A percentile compares a stretch with the other conserved stretches of the same genome.
These are phyloP conservation scores for Cyphomyrus plagiostoma DNA, from an alignment of 2,113 vertebrate species.

Conservation along the genomic window DNA sequence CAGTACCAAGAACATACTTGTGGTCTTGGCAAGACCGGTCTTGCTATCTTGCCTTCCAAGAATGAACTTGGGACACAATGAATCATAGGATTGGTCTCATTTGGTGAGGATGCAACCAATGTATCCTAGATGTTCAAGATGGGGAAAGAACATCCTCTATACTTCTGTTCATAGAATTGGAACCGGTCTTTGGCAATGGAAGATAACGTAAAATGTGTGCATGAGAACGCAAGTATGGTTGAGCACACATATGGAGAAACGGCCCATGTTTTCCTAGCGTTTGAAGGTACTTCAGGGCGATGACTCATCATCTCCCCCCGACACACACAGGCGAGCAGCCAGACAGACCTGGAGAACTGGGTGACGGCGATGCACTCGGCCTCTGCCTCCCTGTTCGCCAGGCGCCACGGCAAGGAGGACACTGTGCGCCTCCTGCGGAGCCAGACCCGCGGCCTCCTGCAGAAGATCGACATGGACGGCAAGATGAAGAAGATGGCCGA, in stretches of 20 bases:
- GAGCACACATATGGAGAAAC: neutral
- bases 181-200: neutral
- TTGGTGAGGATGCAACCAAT: neutral
- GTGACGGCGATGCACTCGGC: constrained; percentile 93
- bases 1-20: neutral
- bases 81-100: neutral
- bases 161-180: neutral
- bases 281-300: neutral
- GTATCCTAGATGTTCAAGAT: neutral
- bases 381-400: constrained; percentile 86
- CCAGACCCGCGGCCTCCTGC: constrained; percentile 79
- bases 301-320: neutral
- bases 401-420: constrained; percentile 90
- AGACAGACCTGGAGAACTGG: constrained; percentile 96
- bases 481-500: constrained; percentile 99
- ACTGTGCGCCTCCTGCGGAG: constrained; percentile 77
- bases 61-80: neutral
- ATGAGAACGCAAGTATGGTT: neutral
- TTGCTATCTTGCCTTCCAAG: neutral
- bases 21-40: neutral
- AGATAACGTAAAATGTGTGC: neutral
- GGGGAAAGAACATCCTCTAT: neutral
- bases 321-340: constrained; percentile 78
- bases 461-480: constrained; percentile 96
- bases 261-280: neutral